Percentiles rank a stretch among this genome's conserved stretches.
Conservation (phyloP, 2,797 vertebrate species). For the Sebastes trivittatus region DNA sequence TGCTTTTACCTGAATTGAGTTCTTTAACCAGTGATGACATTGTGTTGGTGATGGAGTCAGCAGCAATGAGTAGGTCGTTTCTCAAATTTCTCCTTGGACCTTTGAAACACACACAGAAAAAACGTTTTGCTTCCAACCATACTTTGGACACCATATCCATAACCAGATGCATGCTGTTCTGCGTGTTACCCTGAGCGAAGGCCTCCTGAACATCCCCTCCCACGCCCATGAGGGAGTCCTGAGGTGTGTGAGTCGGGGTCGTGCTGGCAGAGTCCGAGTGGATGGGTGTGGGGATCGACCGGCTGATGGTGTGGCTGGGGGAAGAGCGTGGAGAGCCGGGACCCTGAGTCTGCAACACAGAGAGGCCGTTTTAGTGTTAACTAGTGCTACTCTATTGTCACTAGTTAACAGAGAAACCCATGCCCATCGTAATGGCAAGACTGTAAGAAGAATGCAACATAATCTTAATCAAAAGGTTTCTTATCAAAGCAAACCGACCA, state of each 20-base stretch:
- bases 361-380: neutral
- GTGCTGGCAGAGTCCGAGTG: constrained; percentile 92
- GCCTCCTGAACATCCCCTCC: constrained; percentile 98
- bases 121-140: neutral
- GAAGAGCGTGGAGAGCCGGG: constrained; percentile 94
- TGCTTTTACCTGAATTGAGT: constrained; percentile 90
- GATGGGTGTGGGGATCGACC: constrained; percentile 94
- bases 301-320: constrained; percentile 94
- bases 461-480: neutral
- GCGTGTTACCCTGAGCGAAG: constrained; percentile 91
- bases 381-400: neutral
- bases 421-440: neutral
- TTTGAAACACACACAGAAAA: constrained; percentile 57
- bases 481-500: neutral
- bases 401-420: neutral
- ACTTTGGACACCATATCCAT: neutral
- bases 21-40: constrained; percentile 99
- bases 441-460: neutral
- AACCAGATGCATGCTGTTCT: neutral
- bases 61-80: constrained; percentile 96
- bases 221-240: constrained; percentile 97
- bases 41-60: constrained; percentile 98
- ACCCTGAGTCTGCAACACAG: constrained; percentile 91
- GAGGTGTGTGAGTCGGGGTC: constrained; percentile 93
- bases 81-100: constrained; percentile 96